Evolutionary conservation across 2,113 vertebrate genomes (phyloP).

Genomic region (Grallaria varia): DNA sequence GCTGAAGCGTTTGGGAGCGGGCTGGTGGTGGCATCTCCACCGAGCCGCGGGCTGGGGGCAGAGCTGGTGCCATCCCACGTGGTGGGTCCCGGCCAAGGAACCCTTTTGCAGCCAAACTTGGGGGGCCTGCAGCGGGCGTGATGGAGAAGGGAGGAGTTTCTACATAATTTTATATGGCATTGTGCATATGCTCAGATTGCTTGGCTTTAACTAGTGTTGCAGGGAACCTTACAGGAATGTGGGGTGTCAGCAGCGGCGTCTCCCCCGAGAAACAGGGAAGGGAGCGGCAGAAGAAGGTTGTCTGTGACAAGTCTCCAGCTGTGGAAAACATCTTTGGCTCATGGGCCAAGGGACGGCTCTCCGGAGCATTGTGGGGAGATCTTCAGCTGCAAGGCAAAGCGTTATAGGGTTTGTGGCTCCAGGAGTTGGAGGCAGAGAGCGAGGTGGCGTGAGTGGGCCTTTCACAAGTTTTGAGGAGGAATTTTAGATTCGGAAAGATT

Average conservation of each 20-base stretch:
- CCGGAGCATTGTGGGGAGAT: neutral
- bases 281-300: neutral
- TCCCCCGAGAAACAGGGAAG: neutral
- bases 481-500: neutral
- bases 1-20: neutral
- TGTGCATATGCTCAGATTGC: too few species aligned
- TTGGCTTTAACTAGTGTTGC: neutral
- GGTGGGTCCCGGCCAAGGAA: too few species aligned
- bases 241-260: neutral
- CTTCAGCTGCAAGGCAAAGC: neutral
- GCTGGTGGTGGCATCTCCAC: neutral
- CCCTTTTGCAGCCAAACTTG: neutral
- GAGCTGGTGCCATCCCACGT: neutral
- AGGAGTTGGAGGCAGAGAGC: neutral
- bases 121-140: neutral
- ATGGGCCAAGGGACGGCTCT: neutral
- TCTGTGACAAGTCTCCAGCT: neutral
- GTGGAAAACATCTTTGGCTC: neutral
- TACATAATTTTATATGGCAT: accelerated
- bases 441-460: neutral
- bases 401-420: neutral
- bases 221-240: neutral
- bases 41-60: neutral
- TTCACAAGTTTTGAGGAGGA: neutral
- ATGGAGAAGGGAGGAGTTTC: neutral